Conservation (phyloP, 2,888 invertebrate genomes). For the Megalurothrips usitatus region DNA sequence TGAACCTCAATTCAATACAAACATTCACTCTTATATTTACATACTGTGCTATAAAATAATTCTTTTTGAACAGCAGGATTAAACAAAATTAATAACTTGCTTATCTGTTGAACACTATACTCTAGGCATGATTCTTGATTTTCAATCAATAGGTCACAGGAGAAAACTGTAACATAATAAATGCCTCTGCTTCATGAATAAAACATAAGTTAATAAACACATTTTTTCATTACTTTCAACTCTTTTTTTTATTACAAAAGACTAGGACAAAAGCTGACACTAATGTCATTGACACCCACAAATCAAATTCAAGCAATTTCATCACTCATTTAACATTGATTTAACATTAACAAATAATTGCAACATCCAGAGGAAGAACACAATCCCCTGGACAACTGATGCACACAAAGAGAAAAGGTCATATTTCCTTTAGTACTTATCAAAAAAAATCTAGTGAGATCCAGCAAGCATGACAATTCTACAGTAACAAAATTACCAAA, state of each 20-base stretch:
- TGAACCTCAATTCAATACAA: too few species aligned
- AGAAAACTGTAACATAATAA: not conserved
- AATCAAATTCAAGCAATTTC: conserved; percentile 16
- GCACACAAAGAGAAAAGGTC: too few species aligned
- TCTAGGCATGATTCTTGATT: too few species aligned
- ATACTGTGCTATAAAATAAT: too few species aligned
- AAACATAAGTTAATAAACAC: conserved; percentile 21
- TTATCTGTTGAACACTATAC: too few species aligned
- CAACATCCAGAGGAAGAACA: not conserved
- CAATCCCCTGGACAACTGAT: too few species aligned
- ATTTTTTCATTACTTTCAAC: not conserved
- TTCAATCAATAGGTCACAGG: not conserved
- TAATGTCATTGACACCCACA: conserved; percentile 9
- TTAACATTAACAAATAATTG: not conserved
- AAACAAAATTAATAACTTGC: not conserved
- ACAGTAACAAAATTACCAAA: not conserved
- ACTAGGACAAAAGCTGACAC: conserved; percentile 12
- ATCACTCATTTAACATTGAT: conserved; percentile 13
- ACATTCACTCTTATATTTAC: too few species aligned
- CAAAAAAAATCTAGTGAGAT: conserved; percentile 2
- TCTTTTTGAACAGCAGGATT: not conserved
- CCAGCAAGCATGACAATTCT: not conserved
- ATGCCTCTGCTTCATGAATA: not conserved
- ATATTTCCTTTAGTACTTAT: not conserved
- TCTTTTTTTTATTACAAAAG: not conserved